Percentiles rank a stretch among this genome's conserved stretches.
Evolutionary conservation across 2,797 vertebrate genomes (phyloP).

Genomic region (Melanotaenia maccullochi): DNA sequence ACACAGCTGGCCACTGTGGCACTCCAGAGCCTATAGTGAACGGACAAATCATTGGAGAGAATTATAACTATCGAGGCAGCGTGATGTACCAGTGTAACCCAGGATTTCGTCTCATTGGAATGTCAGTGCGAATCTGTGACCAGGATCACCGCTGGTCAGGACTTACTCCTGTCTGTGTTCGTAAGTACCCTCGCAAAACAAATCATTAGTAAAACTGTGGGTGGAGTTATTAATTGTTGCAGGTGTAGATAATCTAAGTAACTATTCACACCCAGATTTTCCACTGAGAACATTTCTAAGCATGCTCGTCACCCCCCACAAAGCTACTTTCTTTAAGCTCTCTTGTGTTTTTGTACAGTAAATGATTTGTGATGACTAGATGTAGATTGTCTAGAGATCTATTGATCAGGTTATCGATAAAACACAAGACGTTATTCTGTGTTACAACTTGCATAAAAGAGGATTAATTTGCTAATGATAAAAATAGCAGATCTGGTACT

Average conservation of each 20-base stretch:
- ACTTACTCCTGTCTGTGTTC: constrained; percentile 94
- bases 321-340: neutral
- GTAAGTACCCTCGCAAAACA: constrained; percentile 85
- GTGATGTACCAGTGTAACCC: constrained; percentile 97
- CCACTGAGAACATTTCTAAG: neutral
- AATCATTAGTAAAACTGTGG: neutral
- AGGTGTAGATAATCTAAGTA: too few relatives aligned
- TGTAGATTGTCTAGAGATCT: neutral
- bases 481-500: too few relatives aligned
- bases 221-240: neutral
- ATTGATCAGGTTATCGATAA: neutral
- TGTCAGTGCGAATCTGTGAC: constrained; percentile 97
- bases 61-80: constrained; percentile 96
- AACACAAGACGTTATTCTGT: too few relatives aligned
- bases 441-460: too few relatives aligned
- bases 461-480: too few relatives aligned
- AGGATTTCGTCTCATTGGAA: constrained; percentile 95
- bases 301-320: neutral
- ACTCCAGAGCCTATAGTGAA: constrained; percentile 94
- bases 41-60: constrained; percentile 95
- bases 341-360: neutral
- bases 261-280: neutral
- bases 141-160: constrained; percentile 98
- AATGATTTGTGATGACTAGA: neutral
- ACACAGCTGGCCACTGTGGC: constrained; percentile 94